Evolutionary conservation across 2,888 invertebrate species (phyloP), one percentile per base, ranked within the genome.

Genomic region (Girardia tigrina): DNA sequence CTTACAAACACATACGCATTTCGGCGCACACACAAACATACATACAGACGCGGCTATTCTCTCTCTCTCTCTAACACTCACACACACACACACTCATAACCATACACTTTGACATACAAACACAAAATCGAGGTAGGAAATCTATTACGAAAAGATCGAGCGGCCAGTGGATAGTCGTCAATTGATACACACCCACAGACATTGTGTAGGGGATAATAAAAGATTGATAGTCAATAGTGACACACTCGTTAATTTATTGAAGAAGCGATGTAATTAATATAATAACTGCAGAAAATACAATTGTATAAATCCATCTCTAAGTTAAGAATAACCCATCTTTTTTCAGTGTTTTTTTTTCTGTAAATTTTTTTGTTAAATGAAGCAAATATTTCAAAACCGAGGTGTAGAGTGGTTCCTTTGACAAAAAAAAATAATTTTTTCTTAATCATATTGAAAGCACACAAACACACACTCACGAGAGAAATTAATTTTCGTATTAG

Each of bases 1-100:
- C 56, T 56, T 56, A 56, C 56, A 56, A 56, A 56, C 56, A 56
- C 56, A 56, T n/a, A 56, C 56, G n/a, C n/a, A n/a, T n/a, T n/a
- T n/a, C n/a, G n/a, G n/a, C n/a, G n/a, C n/a, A 16, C 56, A 56
- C 23, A 56, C 56, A 56, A n/a, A n/a, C n/a, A n/a, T n/a, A n/a
- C n/a, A n/a, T n/a, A n/a, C n/a, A n/a, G n/a, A n/a, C n/a, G n/a
- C n/a, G n/a, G n/a, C n/a, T n/a, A n/a, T n/a, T n/a, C n/a, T n/a
- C n/a, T n/a, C n/a, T n/a, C n/a, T n/a, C n/a, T n/a, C n/a, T n/a
- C n/a, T n/a, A n/a, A n/a, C n/a, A n/a, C n/a, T n/a, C n/a, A n/a
- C n/a, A n/a, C n/a, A n/a, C n/a, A n/a, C n/a, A n/a, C 20, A 4
- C 56, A n/a, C n/a, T n/a, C n/a, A n/a, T n/a, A n/a, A n/a, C n/a